These are phyloP conservation scores for Mylabris sibirica DNA, from an alignment of 2,888 invertebrate genomes.

Conservation along the genomic window DNA sequence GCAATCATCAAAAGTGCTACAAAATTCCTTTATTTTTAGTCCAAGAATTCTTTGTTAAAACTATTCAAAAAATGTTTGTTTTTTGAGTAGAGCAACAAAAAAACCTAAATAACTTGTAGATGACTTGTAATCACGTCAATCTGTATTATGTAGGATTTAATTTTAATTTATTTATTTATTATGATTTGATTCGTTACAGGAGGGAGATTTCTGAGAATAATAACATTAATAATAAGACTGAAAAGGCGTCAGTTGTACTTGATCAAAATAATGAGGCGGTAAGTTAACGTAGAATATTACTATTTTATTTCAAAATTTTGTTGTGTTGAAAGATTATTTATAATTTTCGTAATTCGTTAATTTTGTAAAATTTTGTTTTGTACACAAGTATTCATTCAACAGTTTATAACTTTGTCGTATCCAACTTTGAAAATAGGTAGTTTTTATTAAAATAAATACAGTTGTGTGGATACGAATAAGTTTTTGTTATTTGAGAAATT, in stretches of 20 bases:
- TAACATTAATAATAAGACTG: conserved; percentile 3
- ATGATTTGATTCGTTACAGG: not conserved
- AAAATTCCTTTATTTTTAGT: not conserved
- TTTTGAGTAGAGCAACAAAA: not conserved
- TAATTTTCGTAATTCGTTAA: not conserved
- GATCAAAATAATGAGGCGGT: conserved; percentile 10
- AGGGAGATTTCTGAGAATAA: not conserved
- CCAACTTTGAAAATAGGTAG: not conserved
- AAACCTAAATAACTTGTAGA: not conserved
- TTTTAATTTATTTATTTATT: not conserved
- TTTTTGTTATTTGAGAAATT: conserved; percentile 5
- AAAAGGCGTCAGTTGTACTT: not conserved
- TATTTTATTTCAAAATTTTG: not conserved
- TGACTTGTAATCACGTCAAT: not conserved
- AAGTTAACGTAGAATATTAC: not conserved
- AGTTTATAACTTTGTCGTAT: conserved; percentile 3
- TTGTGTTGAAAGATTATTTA: not conserved
- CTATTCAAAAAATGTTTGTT: not conserved
- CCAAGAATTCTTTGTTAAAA: not conserved
- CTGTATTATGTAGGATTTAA: not conserved
- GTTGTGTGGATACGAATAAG: conserved; percentile 10
- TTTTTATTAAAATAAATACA: conserved; percentile 7
- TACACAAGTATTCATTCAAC: conserved; percentile 1
- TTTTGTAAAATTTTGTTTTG: not conserved
- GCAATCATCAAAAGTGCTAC: not conserved